phyloP scores from a whole-genome alignment of 1,140 invertebrate genomes.

The Drosophila gunungcola region DNA sequence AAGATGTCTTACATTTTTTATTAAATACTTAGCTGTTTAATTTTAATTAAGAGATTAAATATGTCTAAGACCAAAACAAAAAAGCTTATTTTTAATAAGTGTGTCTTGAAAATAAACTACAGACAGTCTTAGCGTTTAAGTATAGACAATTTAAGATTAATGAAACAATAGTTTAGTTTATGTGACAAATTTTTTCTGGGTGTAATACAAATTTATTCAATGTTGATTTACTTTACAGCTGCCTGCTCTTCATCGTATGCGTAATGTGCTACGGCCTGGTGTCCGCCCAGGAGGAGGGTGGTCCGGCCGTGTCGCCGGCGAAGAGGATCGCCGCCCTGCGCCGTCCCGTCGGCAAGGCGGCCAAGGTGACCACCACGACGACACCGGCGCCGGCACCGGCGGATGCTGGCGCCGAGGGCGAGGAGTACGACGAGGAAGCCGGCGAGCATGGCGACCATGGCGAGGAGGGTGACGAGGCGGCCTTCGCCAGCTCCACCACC shows the following conservation, averaged over 20 bases:
- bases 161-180: too few species aligned
- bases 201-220: not conserved
- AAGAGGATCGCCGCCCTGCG: slow-evolving; percentile 74
- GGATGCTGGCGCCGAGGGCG: slow-evolving; percentile 71
- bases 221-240: slow-evolving; percentile 29
- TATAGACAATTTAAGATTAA: too few species aligned
- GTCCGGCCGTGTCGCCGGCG: slow-evolving; percentile 43
- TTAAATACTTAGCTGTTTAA: too few species aligned
- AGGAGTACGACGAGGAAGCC: slow-evolving; percentile 83
- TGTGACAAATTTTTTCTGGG: too few species aligned
- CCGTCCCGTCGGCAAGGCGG: slow-evolving; percentile 75
- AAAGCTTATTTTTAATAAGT: too few species aligned
- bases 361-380: slow-evolving; percentile 70
- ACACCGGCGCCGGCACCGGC: slow-evolving; percentile 61
- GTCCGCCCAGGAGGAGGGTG: slow-evolving; percentile 64
- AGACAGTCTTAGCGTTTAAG: too few species aligned
- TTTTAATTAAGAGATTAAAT: too few species aligned
- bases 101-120: too few species aligned
- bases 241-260: slow-evolving; percentile 78
- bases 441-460: slow-evolving; percentile 81
- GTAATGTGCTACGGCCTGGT: slow-evolving; percentile 69
- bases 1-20: too few species aligned
- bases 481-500: slow-evolving; percentile 85
- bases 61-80: too few species aligned
- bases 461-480: slow-evolving; percentile 84